Evolutionary conservation across 2,797 vertebrate genomes (phyloP), one percentile per base, ranked within the genome.

Genomic region (Sorex maritimensis): DNA sequence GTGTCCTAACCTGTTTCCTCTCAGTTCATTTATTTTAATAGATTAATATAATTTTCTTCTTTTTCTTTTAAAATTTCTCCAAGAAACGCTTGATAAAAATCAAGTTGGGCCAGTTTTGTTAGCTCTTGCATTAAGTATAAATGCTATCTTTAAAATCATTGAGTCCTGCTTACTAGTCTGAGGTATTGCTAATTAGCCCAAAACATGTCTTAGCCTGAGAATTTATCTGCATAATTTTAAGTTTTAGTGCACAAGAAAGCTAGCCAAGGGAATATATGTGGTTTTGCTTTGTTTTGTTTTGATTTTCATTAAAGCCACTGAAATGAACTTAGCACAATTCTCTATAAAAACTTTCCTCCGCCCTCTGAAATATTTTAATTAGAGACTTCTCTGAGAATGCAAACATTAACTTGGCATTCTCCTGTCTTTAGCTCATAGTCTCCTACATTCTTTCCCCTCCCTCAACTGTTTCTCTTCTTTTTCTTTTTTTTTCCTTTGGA

Each of bases 121-220:
- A 94, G 94, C 52, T 90, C 63, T 78, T 81, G 67, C 44, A 58
- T 19, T 46, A 80, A 68, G 55, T 63, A 9, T 91, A 94, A 82
- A 49, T 73, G 41, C 68, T 94, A 92, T 95, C 95, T 97, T 96
- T 95, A 89, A 95, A 26, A 95, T 34, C 84, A 73, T 28, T 67
- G 84, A 93, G 81, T 92, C 65, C 71, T 93, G 79, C 88, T 26
- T 28, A 80, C 85, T 83, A 84, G 91, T 88, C 79, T 94, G 71
- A 94, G 84, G 81, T 84, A 34, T 81, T 96, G 84, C 58, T 49
- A 84, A 83, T 94, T 97, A 97, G 94, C 80, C 2, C 88, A 94
- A 92, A 96, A 81, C 94, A 89, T 95, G 85, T 94, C 91, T 95
- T 88, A 94, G 93, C 94, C 90, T 97, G 95, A 85, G 90, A 95